Evolutionary conservation across 2,113 vertebrate genomes (phyloP).

Genomic region (Xyrauchen texanus): DNA sequence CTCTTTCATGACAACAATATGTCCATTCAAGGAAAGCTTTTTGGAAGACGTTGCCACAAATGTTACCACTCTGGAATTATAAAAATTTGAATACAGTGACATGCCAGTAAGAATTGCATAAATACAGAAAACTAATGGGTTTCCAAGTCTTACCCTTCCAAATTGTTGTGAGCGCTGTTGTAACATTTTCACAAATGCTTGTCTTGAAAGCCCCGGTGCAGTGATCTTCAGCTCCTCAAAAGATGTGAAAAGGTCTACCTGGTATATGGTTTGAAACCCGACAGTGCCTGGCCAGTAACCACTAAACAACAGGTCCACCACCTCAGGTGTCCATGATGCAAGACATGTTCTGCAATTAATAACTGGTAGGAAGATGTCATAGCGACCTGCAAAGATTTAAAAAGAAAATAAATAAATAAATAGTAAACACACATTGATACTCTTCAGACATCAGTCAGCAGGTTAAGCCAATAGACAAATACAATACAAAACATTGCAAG

Average conservation of each 20-base stretch:
- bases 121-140: background rate
- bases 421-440: background rate
- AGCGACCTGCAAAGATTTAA: slow-evolving; percentile 5
- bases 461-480: background rate
- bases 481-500: background rate
- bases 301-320: slow-evolving; percentile 27
- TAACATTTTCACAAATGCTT: slow-evolving; percentile 37
- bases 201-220: slow-evolving; percentile 13
- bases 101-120: background rate
- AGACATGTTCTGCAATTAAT: slow-evolving; percentile 20
- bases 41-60: slow-evolving; percentile 14
- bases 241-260: slow-evolving; percentile 21
- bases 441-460: background rate
- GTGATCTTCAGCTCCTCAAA: slow-evolving; percentile 42
- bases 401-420: background rate
- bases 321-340: slow-evolving; percentile 32
- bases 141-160: slow-evolving; percentile 39
- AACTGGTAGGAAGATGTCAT: slow-evolving; percentile 18
- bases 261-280: slow-evolving; percentile 23
- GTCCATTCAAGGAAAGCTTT: slow-evolving; percentile 39
- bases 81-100: background rate
- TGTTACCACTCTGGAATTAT: slow-evolving; percentile 14
- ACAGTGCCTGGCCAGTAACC: slow-evolving; percentile 49
- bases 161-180: slow-evolving; percentile 35
- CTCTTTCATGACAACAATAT: slow-evolving; percentile 21